Conservation (phyloP, 2,888 invertebrate species). For the Taenaris catops region DNA sequence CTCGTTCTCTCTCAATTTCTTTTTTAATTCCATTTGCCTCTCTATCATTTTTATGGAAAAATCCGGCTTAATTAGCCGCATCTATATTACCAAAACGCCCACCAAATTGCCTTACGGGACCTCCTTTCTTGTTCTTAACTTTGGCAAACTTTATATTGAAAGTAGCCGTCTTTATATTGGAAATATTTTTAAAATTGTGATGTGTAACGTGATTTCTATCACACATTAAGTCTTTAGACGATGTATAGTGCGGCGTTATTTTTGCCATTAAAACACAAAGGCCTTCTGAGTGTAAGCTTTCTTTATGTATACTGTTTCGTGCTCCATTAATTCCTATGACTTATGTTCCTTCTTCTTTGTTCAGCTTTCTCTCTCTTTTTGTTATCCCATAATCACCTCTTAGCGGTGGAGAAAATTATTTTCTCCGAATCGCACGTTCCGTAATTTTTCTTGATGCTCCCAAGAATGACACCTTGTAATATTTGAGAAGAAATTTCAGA, state of each 20-base stretch:
- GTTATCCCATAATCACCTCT: background rate
- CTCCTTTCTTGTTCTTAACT: background rate
- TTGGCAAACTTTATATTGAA: background rate
- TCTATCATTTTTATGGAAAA: slow-evolving; percentile 3
- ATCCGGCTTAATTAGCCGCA: slow-evolving; percentile 1
- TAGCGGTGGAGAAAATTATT: background rate
- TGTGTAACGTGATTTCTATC: background rate
- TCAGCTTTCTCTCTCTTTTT: background rate
- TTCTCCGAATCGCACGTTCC: background rate
- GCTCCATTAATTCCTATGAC: too few species aligned
- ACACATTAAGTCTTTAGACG: background rate
- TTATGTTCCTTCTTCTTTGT: background rate
- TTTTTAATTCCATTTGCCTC: slow-evolving; percentile 1
- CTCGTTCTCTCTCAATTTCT: slow-evolving; percentile 1
- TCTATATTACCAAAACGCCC: slow-evolving; percentile 1
- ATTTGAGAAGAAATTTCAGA: background rate
- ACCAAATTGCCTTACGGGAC: background rate
- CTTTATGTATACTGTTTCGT: too few species aligned
- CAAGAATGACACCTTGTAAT: slow-evolving; percentile 1
- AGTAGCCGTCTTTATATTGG: background rate
- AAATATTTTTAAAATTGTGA: too few species aligned
- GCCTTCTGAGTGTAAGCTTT: too few species aligned
- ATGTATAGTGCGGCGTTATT: too few species aligned
- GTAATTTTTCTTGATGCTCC: slow-evolving; percentile 4
- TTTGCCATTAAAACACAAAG: too few species aligned